Evolutionary conservation across 2,113 vertebrate species (phyloP), one percentile per base, ranked within the genome.

Genomic region (Brevimyrus niger): DNA sequence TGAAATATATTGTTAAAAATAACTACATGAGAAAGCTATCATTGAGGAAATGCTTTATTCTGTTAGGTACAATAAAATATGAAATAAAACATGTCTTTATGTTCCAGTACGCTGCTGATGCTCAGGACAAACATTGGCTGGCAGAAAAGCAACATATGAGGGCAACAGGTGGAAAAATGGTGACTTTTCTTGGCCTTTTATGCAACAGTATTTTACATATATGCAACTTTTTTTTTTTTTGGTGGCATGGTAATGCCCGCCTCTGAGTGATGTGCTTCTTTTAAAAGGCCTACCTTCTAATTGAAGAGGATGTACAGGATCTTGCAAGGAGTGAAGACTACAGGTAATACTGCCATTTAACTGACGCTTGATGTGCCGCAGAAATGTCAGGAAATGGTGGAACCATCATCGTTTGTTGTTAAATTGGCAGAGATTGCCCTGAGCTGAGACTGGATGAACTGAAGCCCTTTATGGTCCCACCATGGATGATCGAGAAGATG

Each of bases 91-190:
- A 3, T 85, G 15, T 47, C 27, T 76, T 42, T 89, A 17, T 91
- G 11, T 92, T 92, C 89, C 95, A 99, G 98, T 99, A 99, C 0
- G 97, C 98, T 0, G 98, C 98, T 0, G 98, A 99, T 89, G 96
- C 98, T 1, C 98, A 98, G 92, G 98, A 99, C 92, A 99, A 99
- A 93, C 98, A 99, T 93, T 99, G 98, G 98, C 95, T 99, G 93
- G 97, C 98, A 11, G 98, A 99, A 92, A 95, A 97, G 92, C 98
- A 99, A 89, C 97, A 99, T 94, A 99, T 99, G 98, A 96, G 97
- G 92, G 98, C 98, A 3, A 99, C 98, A 0, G 98, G 98, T 86
- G 98, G 98, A n/a, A 99, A 99, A 94, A 99, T 99, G 98, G 98
- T 99, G 94, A 97, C 97, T 23, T 42, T 15, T 21, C 17, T 51